phyloP scores from a whole-genome alignment of 2,888 invertebrate genomes.

The Tortricodes alternella region DNA sequence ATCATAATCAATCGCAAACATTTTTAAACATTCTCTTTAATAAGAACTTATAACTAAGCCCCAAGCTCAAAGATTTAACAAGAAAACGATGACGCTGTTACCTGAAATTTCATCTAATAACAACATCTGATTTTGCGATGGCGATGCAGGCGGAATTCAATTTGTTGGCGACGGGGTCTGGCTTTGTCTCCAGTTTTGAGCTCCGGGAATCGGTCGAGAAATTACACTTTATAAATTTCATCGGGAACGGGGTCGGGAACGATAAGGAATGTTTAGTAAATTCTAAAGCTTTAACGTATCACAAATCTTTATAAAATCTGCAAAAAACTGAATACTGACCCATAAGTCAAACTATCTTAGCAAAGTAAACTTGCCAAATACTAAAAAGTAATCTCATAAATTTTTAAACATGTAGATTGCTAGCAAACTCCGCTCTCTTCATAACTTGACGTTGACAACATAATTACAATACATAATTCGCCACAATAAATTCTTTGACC shows the following conservation, averaged over 20 bases:
- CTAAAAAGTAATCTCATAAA: too few relatives aligned
- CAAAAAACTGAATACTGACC: too few relatives aligned
- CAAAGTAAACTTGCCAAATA: too few relatives aligned
- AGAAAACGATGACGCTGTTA: conserved; percentile 1
- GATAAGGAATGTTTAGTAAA: neutral
- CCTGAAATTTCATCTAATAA: conserved; percentile 42
- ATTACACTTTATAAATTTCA: conserved; percentile 67
- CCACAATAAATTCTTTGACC: conserved; percentile 58
- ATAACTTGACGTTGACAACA: conserved; percentile 38
- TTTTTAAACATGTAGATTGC: too few relatives aligned
- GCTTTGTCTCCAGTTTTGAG: conserved; percentile 42
- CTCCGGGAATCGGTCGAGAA: conserved; percentile 39
- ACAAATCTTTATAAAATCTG: too few relatives aligned
- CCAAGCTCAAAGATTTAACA: neutral
- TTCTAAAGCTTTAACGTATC: neutral
- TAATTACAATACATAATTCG: conserved; percentile 54
- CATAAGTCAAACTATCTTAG: too few relatives aligned
- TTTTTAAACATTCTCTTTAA: neutral
- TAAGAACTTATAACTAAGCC: neutral
- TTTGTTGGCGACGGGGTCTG: conserved; percentile 51
- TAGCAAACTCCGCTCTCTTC: neutral
- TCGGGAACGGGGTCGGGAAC: conserved; percentile 33
- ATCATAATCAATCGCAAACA: neutral
- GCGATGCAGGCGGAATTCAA: conserved; percentile 58
- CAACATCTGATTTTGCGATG: conserved; percentile 49